Base-by-base conservation (phyloP, 1,140 invertebrate species). In the Physella acuta region DNA sequence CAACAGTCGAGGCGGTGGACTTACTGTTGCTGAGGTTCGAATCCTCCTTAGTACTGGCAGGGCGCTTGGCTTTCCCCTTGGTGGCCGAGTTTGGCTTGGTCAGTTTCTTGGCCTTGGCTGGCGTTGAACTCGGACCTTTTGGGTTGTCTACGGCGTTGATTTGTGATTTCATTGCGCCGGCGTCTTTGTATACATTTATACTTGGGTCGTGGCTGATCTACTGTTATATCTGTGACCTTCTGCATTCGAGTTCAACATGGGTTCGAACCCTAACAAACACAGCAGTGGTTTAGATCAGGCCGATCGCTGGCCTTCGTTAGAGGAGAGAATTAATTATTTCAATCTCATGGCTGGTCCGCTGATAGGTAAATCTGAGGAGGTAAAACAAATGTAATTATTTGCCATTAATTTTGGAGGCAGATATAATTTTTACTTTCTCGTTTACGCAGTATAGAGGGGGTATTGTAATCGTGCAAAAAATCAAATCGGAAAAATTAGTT, bases 11-110 rank as follows among this genome's bases (percentile, higher is more conserved):
- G 17, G 51, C 56, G 49, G 51, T 51, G n/a, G 68, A 26, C 51
- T 53, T 66, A 16, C 39, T 53, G 44, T 36, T 68, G 52, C 56
- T 68, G 31, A 68, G 56, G 39, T 31, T 68, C 11, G 66, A 68
- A 26, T 68, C 66, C n/a, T 68, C 66, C 66, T 68, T 68, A 8
- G 53, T 31, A 36, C 64, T 66, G 26, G 39, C 62, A 30, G 39
- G 39, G 24, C 31, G n/a, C 33, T 64, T 64, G 16, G 62, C 2
- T 20, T 56, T 66, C 4, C n/a, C 39, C 64, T 39, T 61, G 33
- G 59, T 36, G 24, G 31, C 36, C 31, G 51, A 28, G 24, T 28
- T 56, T 1, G 64, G 51, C 53, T 58, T 66, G 2, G 31, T 28
- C 51, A 30, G 36, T 24, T 31, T 34, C 36, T 61, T 61, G 20